Evolutionary conservation across 2,113 vertebrate genomes (phyloP).

Genomic region (Cyanistes caeruleus): DNA sequence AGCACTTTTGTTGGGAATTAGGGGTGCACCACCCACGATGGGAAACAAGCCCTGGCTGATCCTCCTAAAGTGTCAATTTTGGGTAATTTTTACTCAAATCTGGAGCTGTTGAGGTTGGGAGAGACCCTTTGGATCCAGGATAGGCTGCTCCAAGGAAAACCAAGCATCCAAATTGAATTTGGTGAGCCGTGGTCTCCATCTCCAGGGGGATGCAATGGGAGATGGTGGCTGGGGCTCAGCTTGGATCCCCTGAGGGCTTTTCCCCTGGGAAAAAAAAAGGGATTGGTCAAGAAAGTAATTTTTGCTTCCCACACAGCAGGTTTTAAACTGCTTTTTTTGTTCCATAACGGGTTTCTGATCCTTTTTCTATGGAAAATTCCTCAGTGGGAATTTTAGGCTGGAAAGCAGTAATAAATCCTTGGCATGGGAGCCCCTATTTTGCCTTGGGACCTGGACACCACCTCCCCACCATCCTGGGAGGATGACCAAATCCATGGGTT

Average conservation of each 20-base stretch:
- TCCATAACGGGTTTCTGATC: background rate
- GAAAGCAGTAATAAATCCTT: background rate
- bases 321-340: background rate
- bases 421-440: rapidly evolving
- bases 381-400: background rate
- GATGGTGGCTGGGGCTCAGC: background rate
- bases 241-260: rapidly evolving
- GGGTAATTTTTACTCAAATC: background rate
- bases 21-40: rapidly evolving
- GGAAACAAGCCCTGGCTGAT: background rate
- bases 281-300: rapidly evolving
- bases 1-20: background rate
- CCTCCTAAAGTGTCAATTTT: rapidly evolving
- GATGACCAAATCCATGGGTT: background rate
- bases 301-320: background rate
- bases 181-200: rapidly evolving
- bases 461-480: background rate
- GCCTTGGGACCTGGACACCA: too few relatives aligned
- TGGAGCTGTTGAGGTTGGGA: background rate
- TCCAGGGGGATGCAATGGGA: background rate
- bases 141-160: background rate
- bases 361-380: background rate
- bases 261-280: background rate
- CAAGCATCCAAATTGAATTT: background rate
- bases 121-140: background rate